Conservation (phyloP, 2,113 vertebrate genomes). For the Donacobius atricapilla region DNA sequence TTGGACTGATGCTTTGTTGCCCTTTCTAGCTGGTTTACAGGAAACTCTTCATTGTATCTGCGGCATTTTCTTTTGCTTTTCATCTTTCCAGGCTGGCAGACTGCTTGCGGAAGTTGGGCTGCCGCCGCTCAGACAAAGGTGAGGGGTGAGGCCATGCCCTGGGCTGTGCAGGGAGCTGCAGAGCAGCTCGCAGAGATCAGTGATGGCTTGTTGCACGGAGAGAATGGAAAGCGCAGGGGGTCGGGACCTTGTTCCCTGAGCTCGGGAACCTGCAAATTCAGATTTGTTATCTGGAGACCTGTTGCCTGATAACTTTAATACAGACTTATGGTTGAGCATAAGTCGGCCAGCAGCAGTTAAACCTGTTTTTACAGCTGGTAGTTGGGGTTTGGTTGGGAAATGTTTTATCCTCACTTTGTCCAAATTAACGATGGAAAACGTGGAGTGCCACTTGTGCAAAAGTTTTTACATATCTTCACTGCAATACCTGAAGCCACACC, state of each 20-base stretch:
- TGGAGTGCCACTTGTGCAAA: neutral
- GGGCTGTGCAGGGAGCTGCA: neutral
- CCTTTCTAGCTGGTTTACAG: neutral
- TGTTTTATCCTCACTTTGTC: neutral
- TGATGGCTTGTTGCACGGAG: accelerated
- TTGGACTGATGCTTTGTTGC: neutral
- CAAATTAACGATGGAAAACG: neutral
- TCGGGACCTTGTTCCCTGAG: accelerated
- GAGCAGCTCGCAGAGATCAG: neutral
- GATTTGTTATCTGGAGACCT: neutral
- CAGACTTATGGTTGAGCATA: neutral
- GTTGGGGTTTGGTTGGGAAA: neutral
- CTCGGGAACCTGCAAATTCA: neutral
- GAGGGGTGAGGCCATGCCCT: neutral
- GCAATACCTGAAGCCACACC: neutral
- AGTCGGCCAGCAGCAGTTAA: neutral
- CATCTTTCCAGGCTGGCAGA: neutral
- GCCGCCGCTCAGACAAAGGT: accelerated
- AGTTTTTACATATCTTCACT: neutral
- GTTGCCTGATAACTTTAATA: neutral
- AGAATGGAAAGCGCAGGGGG: neutral
- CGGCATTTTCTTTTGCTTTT: neutral
- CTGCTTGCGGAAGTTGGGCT: neutral
- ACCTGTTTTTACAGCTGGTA: neutral
- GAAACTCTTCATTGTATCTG: accelerated